Evolutionary conservation across 2,888 invertebrate genomes (phyloP).

Genomic region (Petrolisthes cinctipes): DNA sequence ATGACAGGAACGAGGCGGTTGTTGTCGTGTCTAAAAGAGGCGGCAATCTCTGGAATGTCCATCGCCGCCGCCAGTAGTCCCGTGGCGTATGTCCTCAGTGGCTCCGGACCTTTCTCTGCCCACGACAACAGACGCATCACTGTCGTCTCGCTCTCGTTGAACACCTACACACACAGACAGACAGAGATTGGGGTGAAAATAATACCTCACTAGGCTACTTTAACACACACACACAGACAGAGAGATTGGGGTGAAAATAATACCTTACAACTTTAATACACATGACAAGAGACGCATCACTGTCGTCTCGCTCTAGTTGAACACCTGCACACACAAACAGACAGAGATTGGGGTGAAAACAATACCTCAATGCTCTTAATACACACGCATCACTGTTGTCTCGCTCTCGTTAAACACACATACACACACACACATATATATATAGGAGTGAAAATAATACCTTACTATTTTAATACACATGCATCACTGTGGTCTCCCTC

Average conservation of each 20-base stretch:
- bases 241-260: too few relatives aligned
- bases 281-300: too few relatives aligned
- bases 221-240: too few relatives aligned
- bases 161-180: slow-evolving; percentile 21
- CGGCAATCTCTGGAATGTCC: slow-evolving; percentile 96
- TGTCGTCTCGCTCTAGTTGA: background rate
- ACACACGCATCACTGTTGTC: too few relatives aligned
- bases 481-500: too few relatives aligned
- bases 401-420: too few relatives aligned
- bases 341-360: background rate
- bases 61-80: slow-evolving; percentile 94
- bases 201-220: background rate
- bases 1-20: slow-evolving; percentile 88
- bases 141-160: slow-evolving; percentile 84
- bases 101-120: slow-evolving; percentile 90
- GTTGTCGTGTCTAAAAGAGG: slow-evolving; percentile 89
- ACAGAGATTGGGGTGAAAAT: background rate
- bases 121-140: slow-evolving; percentile 88
- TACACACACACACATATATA: too few relatives aligned
- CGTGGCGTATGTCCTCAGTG: slow-evolving; percentile 92
- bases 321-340: background rate
- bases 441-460: too few relatives aligned
- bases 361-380: too few relatives aligned
- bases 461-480: too few relatives aligned
- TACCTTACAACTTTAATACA: too few relatives aligned